Evolutionary conservation across 2,888 invertebrate genomes (phyloP), one percentile per base, ranked within the genome.

Genomic region (Orthonychiurus folsomi): DNA sequence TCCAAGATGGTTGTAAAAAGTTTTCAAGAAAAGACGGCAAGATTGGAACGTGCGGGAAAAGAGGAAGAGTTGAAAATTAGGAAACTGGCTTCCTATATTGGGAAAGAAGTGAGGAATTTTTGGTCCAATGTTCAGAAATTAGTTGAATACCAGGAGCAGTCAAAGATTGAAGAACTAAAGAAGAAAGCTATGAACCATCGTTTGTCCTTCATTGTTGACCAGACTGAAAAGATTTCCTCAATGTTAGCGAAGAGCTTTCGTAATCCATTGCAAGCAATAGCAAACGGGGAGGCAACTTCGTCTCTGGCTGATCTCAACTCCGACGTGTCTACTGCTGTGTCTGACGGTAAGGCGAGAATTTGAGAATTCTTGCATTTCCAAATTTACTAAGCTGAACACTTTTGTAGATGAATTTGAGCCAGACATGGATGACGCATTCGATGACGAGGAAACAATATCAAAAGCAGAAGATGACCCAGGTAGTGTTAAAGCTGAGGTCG

Each of bases 71-170:
- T 87, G 69, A 87, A 91, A 75, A 77, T 93, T 60, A 86, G 86
- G 75, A 85, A 89, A 74, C 87, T 94, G 37, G 95, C 96, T 2
- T 85, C 89, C 0, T 88, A 87, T 73, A 87, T 95, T 69, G 93
- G 97, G 0, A 93, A 91, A 75, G 93, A 94, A 80, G 85, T 99
- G 2, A 85, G 89, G 76, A 88, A 86, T 61, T 99, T 99, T 78
- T 99, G 99, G 97, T 80, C 84, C 2, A 94, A 93, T 78, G 94
- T 95, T 12, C 94, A 96, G 78, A 97, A 96, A 85, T 79, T 96
- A 73, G 93, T 96, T 53, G 93, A 95, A 77, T 93, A 88, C 79
- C 95, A 94, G 77, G 90, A 93, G 73, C 87, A 90, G 75, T 88
- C 89, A 26, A 86, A 92, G 71, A 81, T 96, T 64, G 96, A 97